Base-by-base conservation (phyloP, 1,140 invertebrate genomes). In the Vanessa tameamea region DNA sequence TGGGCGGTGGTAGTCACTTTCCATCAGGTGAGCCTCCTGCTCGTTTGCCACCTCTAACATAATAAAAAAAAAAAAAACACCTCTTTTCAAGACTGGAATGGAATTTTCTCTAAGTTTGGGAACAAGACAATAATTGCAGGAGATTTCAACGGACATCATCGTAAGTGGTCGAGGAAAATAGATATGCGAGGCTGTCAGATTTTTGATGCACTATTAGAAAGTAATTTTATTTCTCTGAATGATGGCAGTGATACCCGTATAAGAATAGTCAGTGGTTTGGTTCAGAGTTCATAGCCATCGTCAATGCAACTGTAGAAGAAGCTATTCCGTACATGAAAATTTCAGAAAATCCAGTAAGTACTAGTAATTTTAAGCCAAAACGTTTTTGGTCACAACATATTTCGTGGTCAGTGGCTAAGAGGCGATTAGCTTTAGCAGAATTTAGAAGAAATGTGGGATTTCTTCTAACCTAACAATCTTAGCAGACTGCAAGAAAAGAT, bases 341-440 rank as follows among this genome's bases (percentile, higher is more conserved):
- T 65, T 69, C 55, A 61, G 51, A 31, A 53, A 64, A 76, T n/a
- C 77, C 75, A 13, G 50, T 57, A 20, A 20, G 20, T 20, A 57
- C 47, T 51, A 50, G 26, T 13, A 74, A 73, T 37, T 79, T 81
- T 68, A 70, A 61, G 47, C 77, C 77, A 13, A 81, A 81, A 69
- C 20, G 50, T n/a, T 81, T 75, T 68, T 81, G 79, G 79, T 71
- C 53, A 15, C 48, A 37, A 31, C 3, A 69, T 4, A 47, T 81
- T 13, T 81, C 80, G n/a, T 59, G 67, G 67, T 8, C 64, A 2
- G 71, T 82, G 47, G 78, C 73, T 12, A 31, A 72, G 43, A 70
- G 80, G 5, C 53, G 80, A 12, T 48, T 78, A 15, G 71, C 73
- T 8, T 51, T 82, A 47, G 63, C n/a, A 61, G 69, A 23, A 4